Base-by-base conservation (phyloP, 2,113 vertebrate genomes). In the Tapirus terrestris region DNA sequence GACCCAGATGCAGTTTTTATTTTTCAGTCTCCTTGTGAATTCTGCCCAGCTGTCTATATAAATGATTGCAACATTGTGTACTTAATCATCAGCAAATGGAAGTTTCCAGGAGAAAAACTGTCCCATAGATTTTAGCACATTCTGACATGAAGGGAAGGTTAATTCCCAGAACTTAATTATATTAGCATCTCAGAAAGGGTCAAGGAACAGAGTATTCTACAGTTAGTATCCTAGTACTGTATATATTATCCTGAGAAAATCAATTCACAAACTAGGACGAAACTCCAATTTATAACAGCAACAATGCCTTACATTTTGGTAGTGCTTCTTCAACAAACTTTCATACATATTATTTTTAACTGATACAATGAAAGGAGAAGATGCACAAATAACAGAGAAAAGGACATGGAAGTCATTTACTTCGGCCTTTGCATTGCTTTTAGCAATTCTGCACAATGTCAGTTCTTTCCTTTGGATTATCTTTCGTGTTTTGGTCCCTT, bases 71-170 rank as follows among this genome's bases (percentile, higher is more conserved):
- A 81, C 63, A 91, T 43, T 75, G 53, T 72, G 53, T 96, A 56
- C 33, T 98, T 98, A 97, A 98, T 98, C 89, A 97, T 76, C 0
- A 21, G 16, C 90, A 97, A 31, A 3, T 89, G 73, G 48, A 97
- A 77, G 81, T 86, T 98, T 98, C 95, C 10, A 58, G 92, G 96
- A 97, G 84, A 96, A 97, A 98, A 98, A 75, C 77, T 91, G 72
- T 94, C 88, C 91, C 92, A 65, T 94, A 95, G 0, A 9, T 98
- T 98, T 98, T 95, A 96, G 82, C 33, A 93, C 43, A 89, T 79
- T 93, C 77, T 96, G 90, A 97, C 79, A 90, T 51, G 93, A 95
- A 98, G 13, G 61, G 73, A 98, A 98, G 82, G 79, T 97, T 97
- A 92, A 92, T 97, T 79, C 58, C 23, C 86, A 97, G 65, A 92